Percentiles rank a stretch among this genome's conserved stretches.
These are phyloP conservation scores for Pterobdella sp. DNA, from an alignment of 2,888 invertebrate genomes.

Conservation along the genomic window DNA sequence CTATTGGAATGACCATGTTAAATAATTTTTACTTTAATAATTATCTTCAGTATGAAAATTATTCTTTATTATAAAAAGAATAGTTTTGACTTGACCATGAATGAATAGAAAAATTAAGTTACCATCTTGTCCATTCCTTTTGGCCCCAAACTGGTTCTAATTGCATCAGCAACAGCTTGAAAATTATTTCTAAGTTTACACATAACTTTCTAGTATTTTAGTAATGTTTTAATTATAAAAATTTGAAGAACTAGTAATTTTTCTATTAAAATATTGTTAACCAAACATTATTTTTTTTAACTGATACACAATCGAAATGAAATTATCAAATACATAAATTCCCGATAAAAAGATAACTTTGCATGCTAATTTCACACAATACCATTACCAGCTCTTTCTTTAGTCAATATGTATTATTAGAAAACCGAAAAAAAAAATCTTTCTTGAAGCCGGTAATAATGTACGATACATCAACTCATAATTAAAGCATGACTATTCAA, in stretches of 20 bases:
- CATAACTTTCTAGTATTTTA: too few relatives aligned
- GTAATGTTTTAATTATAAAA: too few relatives aligned
- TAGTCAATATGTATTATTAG: too few relatives aligned
- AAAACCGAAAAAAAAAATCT: too few relatives aligned
- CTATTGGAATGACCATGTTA: conserved; percentile 51
- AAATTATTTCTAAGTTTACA: conserved; percentile 28
- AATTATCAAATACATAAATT: background rate
- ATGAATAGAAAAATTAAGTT: conserved; percentile 41
- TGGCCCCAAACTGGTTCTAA: conserved; percentile 94
- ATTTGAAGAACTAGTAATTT: background rate
- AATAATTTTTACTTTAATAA: background rate
- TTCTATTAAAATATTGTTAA: conserved; percentile 4
- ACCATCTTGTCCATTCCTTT: conserved; percentile 99
- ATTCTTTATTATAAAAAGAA: background rate
- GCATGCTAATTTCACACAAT: too few relatives aligned
- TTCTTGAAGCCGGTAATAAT: too few relatives aligned
- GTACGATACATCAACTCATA: too few relatives aligned
- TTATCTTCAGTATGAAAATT: background rate
- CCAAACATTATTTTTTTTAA: background rate
- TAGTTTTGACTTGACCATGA: background rate
- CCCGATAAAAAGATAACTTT: too few relatives aligned
- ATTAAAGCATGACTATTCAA: background rate
- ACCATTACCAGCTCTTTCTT: too few relatives aligned
- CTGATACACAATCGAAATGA: background rate
- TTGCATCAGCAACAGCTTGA: conserved; percentile 94